A percentile compares a stretch with the other conserved stretches of the same genome.
phyloP scores from a whole-genome alignment of 2,113 vertebrate species.

The Clarias magur region DNA sequence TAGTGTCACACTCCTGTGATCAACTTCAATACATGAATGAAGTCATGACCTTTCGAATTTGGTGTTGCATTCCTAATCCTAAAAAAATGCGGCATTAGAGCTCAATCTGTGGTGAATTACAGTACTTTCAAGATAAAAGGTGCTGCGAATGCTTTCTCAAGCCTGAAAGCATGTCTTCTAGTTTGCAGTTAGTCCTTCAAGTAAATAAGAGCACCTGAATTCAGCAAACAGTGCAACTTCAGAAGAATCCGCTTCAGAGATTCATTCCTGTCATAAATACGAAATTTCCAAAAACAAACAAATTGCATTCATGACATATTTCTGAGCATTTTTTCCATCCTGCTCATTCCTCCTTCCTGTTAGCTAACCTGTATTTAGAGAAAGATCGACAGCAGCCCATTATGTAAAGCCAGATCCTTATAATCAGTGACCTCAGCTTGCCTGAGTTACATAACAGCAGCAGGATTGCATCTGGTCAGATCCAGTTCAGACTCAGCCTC shows the following conservation, averaged over 20 bases:
- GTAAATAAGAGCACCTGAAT: neutral
- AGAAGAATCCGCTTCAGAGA: conserved; percentile 3
- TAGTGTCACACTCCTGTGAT: neutral
- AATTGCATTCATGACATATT: neutral
- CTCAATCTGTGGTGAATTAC: neutral
- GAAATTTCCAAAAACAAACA: neutral
- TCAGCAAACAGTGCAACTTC: neutral
- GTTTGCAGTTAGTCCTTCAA: neutral
- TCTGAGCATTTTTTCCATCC: neutral
- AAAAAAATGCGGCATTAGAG: neutral
- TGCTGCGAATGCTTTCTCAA: neutral
- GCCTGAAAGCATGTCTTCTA: neutral
- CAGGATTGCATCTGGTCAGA: conserved; percentile 61
- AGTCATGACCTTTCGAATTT: neutral
- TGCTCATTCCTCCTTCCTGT: neutral
- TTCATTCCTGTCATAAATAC: neutral
- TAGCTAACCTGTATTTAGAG: conserved; percentile 12
- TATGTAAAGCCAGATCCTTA: conserved; percentile 67
- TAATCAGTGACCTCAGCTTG: conserved; percentile 68
- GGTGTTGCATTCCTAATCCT: neutral
- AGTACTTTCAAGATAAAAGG: neutral
- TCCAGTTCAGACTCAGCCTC: conserved; percentile 60
- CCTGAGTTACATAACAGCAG: conserved; percentile 65
- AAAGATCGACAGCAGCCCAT: conserved; percentile 30
- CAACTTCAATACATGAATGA: neutral